Evolutionary conservation across 2,113 vertebrate species (phyloP), one percentile per base, ranked within the genome.

Genomic region (Chionomys nivalis): DNA sequence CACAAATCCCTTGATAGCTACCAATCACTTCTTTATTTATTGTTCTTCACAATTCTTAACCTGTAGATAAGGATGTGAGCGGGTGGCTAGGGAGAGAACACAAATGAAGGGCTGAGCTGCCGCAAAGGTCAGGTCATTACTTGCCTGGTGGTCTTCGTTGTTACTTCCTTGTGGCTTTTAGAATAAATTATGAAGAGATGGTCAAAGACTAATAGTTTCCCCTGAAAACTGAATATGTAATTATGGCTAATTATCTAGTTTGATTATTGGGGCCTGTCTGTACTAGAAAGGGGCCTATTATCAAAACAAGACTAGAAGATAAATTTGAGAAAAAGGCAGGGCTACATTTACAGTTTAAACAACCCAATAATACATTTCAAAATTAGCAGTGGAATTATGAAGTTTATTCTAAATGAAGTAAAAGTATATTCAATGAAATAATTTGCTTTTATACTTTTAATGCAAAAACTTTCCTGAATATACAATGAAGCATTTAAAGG

Each of bases 401-500:
- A 47, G 7, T 66, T 66, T 90, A 44, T 90, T 90, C 86, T 89
- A 94, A 95, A 79, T 95, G 75, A 47, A 87, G 16, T 39, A 23
- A 93, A 85, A 87, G 33, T 49, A 78, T 39, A 76, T 24, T 93
- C 58, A 95, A 83, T 21, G 81, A 94, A 86, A 81, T 92, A 3
- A 87, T 61, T 47, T 63, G 2, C 44, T 95, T 96, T 91, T 79
- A 33, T 47, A 66, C 28, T 93, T 93, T 92, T 93, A 24, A 81
- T 91, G 26, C 68, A 66, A 63, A 28, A 82, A 36, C 86, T 88
- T 95, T 79, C 63, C 65, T 92, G 24, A 89, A 65, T 76, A 91
- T 73, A 94, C 55, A 87, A 96, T n/a, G 83, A 36, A 94, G 78
- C 39, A 93, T 89, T 65, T 36, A 79, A 89, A 89, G 65, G 68